Evolutionary conservation across 1,140 invertebrate species (phyloP), one percentile per base, ranked within the genome.

Genomic region (Micrasema longulum): DNA sequence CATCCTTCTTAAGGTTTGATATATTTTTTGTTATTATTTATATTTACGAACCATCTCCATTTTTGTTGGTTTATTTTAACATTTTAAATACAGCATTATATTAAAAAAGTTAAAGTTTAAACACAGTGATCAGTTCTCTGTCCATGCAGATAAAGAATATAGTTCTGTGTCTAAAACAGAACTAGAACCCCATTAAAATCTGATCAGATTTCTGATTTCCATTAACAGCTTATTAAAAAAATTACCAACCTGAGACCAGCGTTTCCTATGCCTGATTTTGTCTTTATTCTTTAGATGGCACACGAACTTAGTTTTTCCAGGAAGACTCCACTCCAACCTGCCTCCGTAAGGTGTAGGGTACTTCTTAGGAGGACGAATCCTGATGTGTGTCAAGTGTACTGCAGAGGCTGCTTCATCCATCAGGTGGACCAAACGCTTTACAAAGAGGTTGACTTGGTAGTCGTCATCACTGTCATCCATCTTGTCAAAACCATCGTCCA

Each of bases 401-500:
- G 94, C 94, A 31, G 93, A 94, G 10, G 96, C 97, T 7, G 97
- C 97, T 80, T 97, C 95, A 78, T 99, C 96, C 75, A 99, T 92
- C 1, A 94, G 96, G 23, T 91, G 89, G 20, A 99, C 89, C 48
- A 99, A 84, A n/a, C 97, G 88, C 81, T 97, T 96, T 0, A 99
- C 97, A 84, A 99, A 99, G 14, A 93, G 88, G 85, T 99, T 99
- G 18, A 98, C 95, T 79, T 97, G 94, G 38, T 91, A 91, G 79
- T 97, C 95, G 71, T 97, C 94, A 75, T 97, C 94, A 77, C 95
- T 94, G 79, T 97, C 94, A 79, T 99, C 97, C 45, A 94, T 91
- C 68, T 98, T 90, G 87, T 99, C 97, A 81, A 98, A 99, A 16
- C 97, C 97, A 80, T 99, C 98, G 84, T 99, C 98, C 81, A 99